Evolutionary conservation across 2,113 vertebrate species (phyloP).

Genomic region (Phalacrocorax carbo): DNA sequence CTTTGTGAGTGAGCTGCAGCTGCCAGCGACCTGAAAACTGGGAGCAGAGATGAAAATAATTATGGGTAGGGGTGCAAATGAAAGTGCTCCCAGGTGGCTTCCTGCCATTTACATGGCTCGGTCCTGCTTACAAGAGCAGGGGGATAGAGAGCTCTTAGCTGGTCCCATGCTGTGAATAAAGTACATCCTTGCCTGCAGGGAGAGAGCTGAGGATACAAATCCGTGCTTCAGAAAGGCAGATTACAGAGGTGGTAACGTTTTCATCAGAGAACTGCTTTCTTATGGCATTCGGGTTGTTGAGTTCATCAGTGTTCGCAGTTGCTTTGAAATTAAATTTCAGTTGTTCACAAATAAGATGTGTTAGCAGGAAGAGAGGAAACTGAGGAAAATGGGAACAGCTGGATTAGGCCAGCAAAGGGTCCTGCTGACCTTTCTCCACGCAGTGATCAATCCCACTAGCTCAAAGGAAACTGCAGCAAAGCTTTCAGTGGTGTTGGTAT

Average conservation of each 20-base stretch:
- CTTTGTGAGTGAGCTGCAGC: not conserved
- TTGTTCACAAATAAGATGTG: not conserved
- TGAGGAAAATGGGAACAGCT: not conserved
- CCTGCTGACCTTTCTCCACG: not conserved
- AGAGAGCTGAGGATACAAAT: not conserved
- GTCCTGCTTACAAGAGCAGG: not conserved
- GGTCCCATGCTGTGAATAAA: not conserved
- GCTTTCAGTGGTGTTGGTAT: not conserved
- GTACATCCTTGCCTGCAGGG: not conserved
- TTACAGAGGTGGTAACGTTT: not conserved
- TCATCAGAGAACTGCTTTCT: not conserved
- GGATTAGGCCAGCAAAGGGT: not conserved
- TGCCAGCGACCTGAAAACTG: not conserved
- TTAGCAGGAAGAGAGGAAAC: not conserved
- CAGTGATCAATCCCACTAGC: fast-evolving
- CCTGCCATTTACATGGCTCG: not conserved
- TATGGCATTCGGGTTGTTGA: not conserved
- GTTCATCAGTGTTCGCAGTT: not conserved
- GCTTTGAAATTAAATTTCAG: not conserved
- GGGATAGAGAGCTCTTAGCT: not conserved
- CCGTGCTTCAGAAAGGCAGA: not conserved
- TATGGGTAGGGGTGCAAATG: not conserved
- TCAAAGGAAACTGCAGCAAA: not conserved
- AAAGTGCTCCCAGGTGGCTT: not conserved
- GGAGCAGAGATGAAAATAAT: not conserved